phyloP scores from a whole-genome alignment of 2,888 invertebrate genomes.

The Drosophila fulvimacula region DNA sequence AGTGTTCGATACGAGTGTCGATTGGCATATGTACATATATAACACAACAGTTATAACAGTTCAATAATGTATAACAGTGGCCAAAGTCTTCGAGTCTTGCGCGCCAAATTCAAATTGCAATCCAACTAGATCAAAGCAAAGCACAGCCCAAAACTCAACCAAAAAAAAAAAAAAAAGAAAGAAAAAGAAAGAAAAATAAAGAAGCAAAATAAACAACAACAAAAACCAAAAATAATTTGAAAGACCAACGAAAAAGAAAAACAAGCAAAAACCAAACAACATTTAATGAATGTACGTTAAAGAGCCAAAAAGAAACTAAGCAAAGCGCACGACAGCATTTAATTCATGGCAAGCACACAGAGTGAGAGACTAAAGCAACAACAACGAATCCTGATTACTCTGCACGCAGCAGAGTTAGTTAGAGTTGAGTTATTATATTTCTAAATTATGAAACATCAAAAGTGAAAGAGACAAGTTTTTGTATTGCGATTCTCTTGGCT shows the following conservation, averaged over 20 bases:
- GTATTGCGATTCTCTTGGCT: neutral
- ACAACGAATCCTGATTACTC: conserved; percentile 24
- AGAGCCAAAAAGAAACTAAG: conserved; percentile 34
- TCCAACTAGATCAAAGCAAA: conserved; percentile 2
- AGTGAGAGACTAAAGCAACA: conserved; percentile 12
- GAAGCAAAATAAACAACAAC: neutral
- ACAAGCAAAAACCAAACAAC: conserved; percentile 1
- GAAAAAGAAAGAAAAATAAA: no score
- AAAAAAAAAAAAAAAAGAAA: neutral
- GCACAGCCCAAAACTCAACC: neutral
- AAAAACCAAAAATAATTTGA: conserved; percentile 18
- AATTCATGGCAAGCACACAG: conserved; percentile 44
- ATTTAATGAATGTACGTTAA: conserved; percentile 28
- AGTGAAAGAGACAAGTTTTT: neutral
- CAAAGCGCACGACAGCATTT: conserved; percentile 43
- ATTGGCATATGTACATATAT: no score
- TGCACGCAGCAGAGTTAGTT: neutral
- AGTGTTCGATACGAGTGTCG: conserved; percentile 7
- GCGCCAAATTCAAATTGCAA: conserved; percentile 41
- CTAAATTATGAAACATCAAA: neutral
- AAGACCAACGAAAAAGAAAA: conserved; percentile 25
- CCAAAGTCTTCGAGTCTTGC: conserved; percentile 12
- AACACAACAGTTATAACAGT: neutral
- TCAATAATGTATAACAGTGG: conserved; percentile 2
- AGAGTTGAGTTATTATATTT: neutral